Evolutionary conservation across 2,888 invertebrate species (phyloP), one percentile per base, ranked within the genome.

Genomic region (Chirona hameri): DNA sequence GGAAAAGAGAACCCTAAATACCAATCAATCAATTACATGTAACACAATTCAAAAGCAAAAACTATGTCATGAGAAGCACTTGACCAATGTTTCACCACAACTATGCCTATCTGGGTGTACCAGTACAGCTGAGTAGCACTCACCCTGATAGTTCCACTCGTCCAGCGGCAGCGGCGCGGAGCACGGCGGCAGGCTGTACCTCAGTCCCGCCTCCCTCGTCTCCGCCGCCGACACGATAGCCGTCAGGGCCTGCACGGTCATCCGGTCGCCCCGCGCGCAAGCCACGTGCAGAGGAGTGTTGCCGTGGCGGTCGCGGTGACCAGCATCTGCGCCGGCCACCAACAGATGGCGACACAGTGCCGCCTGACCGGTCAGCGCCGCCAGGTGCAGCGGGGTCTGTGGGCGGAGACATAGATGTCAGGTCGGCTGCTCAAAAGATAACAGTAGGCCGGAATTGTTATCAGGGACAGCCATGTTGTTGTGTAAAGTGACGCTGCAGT

Each of bases 201-300:
- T 9, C 14, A 24, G 27, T 1, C 29, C 69, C 27, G 29, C 69
- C 69, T 29, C n/a, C 14, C 69, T 27, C 29, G 29, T 69, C 69
- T 69, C 69, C 10, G 7, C 5, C 9, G 3, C 29, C 29, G n/a
- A n/a, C 0, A 94, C 90, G 15, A 87, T 87, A 27, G 84, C 91
- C 1, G 94, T 91, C 79, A 97, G 89, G 0, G 94, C 93, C 86
- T 91, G 91, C 14, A 95, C 91, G 87, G 93, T 93, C 69, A 91
- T 90, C 55, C 92, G 86, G 87, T 94, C 91, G 14, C 94, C 94
- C 31, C 90, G 89, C 84, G 91, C 89, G 83, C 94, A 93, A 0
- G 97, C 96, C 83, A 96, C 90, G 88, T 97, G 97, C 15, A 97
- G 89, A 0, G 97, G 93, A 0, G 96, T 96, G 88, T 96, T 95